Base-by-base conservation (phyloP, 2,113 vertebrate genomes). In the Phylloscopus whistleri region DNA sequence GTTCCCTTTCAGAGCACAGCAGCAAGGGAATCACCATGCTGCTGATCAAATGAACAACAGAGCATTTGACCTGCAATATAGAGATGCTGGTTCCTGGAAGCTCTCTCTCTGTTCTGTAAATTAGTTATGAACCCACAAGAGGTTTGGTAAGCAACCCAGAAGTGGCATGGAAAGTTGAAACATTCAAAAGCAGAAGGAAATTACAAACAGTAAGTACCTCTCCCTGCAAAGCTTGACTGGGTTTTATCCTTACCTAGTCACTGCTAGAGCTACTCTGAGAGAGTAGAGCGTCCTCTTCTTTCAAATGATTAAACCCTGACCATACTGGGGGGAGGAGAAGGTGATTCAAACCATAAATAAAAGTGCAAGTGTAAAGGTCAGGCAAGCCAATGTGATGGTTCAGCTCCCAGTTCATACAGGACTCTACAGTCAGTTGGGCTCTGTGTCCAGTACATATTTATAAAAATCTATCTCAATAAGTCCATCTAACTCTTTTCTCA, bases 331-430 rank as follows among this genome's bases (percentile, higher is more conserved):
- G 49, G 19, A 77, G 39, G n/a, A 46, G 41, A 75, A 33, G 24
- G 24, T 87, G 59, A 39, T 72, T 91, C 62, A 68, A 82, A 79
- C n/a, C 81, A 68, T 68, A 89, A 92, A 89, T 58, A 87, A 92
- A 85, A 66, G 68, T 51, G 13, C 1, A 4, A 94, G 46, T n/a
- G n/a, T 77, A 84, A 86, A 93, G 66, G 74, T 90, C 56, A 51
- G 26, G 66, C 33, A 88, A 92, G 58, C 70, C 70, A 48, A 75
- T 55, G 22, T 46, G 79, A 19, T 74, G 19, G 87, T 93, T 88
- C 66, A 80, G 3, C 21, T 75, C n/a, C 24, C 31, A 16, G 48
- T 30, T 44, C n/a, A 48, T 59, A 22, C 23, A 46, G 18, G 48
- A 11, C 30, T 80, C 18, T 78, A 23, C 15, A 56, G 30, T 68